phyloP scores from a whole-genome alignment of 2,113 vertebrate genomes.

The Cynopterus brachyotis region DNA sequence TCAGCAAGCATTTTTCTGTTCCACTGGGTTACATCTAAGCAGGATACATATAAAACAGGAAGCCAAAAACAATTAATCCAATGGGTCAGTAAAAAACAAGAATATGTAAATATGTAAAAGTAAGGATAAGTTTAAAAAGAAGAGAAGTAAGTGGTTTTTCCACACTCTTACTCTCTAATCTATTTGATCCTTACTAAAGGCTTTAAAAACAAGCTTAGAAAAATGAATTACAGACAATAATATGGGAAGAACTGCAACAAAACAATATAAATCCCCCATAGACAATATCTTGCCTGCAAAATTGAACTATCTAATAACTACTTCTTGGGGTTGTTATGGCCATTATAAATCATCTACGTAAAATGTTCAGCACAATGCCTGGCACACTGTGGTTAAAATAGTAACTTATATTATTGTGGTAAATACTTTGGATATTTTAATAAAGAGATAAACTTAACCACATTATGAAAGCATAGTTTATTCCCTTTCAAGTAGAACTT shows the following conservation, averaged over 20 bases:
- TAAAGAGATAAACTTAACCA: background rate
- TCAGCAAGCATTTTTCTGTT: background rate
- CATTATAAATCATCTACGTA: background rate
- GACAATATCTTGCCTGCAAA: background rate
- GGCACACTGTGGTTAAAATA: background rate
- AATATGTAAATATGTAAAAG: background rate
- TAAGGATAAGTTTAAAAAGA: background rate
- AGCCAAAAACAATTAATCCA: background rate
- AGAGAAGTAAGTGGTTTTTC: background rate
- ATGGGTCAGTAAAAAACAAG: background rate
- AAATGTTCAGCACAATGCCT: background rate
- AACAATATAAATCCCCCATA: background rate
- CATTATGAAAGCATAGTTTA: background rate
- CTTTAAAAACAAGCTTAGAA: conserved; percentile 8
- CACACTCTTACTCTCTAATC: background rate
- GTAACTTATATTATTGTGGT: background rate
- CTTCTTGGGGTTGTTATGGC: background rate
- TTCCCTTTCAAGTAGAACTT: background rate
- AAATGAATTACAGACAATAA: background rate
- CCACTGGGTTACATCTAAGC: background rate
- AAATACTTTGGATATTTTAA: background rate
- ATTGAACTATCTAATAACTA: background rate
- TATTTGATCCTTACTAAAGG: background rate
- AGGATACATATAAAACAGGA: conserved; percentile 13
- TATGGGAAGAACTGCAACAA: background rate